Base-by-base conservation (phyloP, 2,113 vertebrate species). In the Desmodus rotundus region DNA sequence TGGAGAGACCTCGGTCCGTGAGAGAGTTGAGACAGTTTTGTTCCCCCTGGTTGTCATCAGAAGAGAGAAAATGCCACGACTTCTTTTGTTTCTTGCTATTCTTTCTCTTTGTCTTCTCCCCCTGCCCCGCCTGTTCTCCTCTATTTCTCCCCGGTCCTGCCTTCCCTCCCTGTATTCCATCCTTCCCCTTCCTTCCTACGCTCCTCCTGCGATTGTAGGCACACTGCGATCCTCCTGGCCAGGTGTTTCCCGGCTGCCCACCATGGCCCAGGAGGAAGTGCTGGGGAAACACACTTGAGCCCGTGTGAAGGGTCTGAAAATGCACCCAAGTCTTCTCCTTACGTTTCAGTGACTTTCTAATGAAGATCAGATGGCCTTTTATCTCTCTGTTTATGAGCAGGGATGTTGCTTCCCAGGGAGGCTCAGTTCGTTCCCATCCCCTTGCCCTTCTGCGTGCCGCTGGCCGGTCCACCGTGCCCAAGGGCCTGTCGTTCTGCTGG, bases 381-480 rank as follows among this genome's bases (percentile, higher is more conserved):
- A 90, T 91, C 95, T 97, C 38, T 68, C 36, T 3, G n/a, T 90
- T 89, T 77, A 65, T 73, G 41, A 83, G 88, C n/a, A 88, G 31
- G 52, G 54, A 77, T 90, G 65, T 93, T 74, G 96, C 96, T 97
- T 96, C 90, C 96, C 96, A 97, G 89, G 33, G 45, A 89, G 61
- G 52, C 78, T 38, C 2, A 8, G 43, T 56, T 93, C 28, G 33
- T 88, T 96, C 94, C 68, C 70, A 88, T 58, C 72, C 76, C 50
- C 73, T 89, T 82, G 54, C 89, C 95, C 12, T 54, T 85, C 43
- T 93, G 36, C 36, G 20, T 16, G n/a, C 56, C 7, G 24, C 56
- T 26, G 22, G 56, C 15, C 22, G 8, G 56, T 24, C 56, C 56
- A 3, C 58, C 1, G 58, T 4, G 58, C 58, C 13, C 36, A 3